These are phyloP conservation scores for Spodoptera littoralis DNA, from an alignment of 2,888 invertebrate genomes.

Conservation along the genomic window DNA sequence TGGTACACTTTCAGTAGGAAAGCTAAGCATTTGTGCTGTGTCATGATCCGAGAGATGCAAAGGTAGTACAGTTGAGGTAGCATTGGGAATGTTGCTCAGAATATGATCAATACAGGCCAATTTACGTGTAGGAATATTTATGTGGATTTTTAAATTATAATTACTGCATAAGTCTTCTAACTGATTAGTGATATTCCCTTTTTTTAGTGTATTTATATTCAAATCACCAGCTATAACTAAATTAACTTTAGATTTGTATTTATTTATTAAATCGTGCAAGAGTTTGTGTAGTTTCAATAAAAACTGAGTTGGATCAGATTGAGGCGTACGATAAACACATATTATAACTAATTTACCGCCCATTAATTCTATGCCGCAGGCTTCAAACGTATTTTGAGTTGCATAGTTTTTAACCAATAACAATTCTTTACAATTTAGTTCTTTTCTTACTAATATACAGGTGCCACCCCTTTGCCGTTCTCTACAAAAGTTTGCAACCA, in stretches of 20 bases:
- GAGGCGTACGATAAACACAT: conserved; percentile 8
- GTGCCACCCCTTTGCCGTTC: conserved; percentile 4
- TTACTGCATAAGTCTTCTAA: neutral
- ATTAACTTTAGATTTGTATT: conserved; percentile 2
- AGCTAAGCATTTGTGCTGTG: conserved; percentile 6
- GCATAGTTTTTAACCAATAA: neutral
- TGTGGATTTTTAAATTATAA: conserved; percentile 8
- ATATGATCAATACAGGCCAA: conserved; percentile 9
- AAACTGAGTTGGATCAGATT: conserved; percentile 6
- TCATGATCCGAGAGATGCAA: conserved; percentile 7
- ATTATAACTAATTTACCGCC: conserved; percentile 4
- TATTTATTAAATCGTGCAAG: neutral
- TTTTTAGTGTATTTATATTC: conserved; percentile 5
- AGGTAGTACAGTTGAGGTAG: neutral
- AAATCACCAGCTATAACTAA: conserved; percentile 2
- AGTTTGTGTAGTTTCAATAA: conserved; percentile 1
- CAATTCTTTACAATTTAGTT: neutral
- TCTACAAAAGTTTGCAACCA: neutral
- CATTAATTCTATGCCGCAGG: conserved; percentile 9
- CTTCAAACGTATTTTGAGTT: conserved; percentile 11
- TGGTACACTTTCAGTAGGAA: neutral
- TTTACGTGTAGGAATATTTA: conserved; percentile 4
- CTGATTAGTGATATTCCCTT: conserved; percentile 3
- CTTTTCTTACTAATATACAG: neutral
- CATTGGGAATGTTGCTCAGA: conserved; percentile 3